Percentiles rank a stretch among this genome's conserved stretches.
Conservation (phyloP, 2,888 invertebrate species). For the Zaprionus obscuricornis region DNA sequence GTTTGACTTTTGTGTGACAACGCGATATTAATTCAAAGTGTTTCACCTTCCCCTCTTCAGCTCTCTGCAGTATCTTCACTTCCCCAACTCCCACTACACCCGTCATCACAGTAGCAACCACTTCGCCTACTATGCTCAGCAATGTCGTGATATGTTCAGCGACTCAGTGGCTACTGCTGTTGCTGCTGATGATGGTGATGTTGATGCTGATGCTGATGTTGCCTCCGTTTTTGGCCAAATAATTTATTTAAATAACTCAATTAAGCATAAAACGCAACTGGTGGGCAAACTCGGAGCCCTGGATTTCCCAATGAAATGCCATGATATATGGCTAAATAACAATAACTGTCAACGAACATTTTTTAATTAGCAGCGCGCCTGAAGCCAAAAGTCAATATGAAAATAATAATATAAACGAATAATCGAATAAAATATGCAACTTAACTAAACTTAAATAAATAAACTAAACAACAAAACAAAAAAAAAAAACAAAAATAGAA, state of each 20-base stretch:
- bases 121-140: conserved; percentile 15
- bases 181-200: too few species aligned
- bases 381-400: conserved; percentile 28
- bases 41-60: conserved; percentile 14
- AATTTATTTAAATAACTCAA: conserved; percentile 79
- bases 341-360: conserved; percentile 71
- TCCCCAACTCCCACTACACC: too few species aligned
- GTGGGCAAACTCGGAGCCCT: conserved; percentile 50
- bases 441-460: conserved; percentile 37
- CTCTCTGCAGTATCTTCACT: too few species aligned
- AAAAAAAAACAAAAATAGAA: conserved; percentile 41
- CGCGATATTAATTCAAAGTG: conserved; percentile 70
- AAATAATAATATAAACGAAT: too few species aligned
- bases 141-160: too few species aligned
- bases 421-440: conserved; percentile 61
- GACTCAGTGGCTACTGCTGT: conserved; percentile 11
- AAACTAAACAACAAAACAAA: too few species aligned
- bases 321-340: conserved; percentile 76
- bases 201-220: too few species aligned
- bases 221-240: conserved; percentile 61
- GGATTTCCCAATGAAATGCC: conserved; percentile 77
- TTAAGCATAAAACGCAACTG: conserved; percentile 76
- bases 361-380: conserved; percentile 67
- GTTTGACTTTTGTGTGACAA: conserved; percentile 80
- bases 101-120: conserved; percentile 4